Evolutionary conservation across 1,140 invertebrate genomes (phyloP).

Genomic region (Drosophila novamexicana): DNA sequence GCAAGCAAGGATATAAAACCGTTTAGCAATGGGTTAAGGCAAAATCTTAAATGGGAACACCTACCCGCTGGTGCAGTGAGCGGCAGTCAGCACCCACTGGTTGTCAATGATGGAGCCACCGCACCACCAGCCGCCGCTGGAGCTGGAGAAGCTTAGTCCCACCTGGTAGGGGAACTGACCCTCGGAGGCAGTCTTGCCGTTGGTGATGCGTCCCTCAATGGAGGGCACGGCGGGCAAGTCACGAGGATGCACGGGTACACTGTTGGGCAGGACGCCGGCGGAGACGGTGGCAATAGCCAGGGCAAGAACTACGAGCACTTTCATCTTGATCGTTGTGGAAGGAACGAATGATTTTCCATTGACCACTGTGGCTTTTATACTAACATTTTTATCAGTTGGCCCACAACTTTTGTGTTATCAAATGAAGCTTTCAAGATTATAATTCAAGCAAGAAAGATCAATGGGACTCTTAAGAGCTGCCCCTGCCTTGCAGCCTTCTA

Average conservation of each 20-base stretch:
- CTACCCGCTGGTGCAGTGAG: constrained; percentile 85
- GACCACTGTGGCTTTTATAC: constrained; percentile 35
- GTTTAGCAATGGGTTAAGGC: not conserved
- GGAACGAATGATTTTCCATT: constrained; percentile 52
- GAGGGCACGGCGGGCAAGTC: constrained; percentile 36
- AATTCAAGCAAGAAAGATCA: not conserved
- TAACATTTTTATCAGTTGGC: constrained; percentile 20
- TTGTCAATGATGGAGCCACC: constrained; percentile 86
- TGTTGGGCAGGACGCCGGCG: constrained; percentile 57
- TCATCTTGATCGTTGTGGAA: constrained; percentile 61
- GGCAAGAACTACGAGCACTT: constrained; percentile 72
- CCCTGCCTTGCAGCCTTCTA: not conserved
- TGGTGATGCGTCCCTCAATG: constrained; percentile 78
- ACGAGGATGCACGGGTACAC: constrained; percentile 55
- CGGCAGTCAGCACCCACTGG: constrained; percentile 86
- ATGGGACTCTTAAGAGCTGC: not conserved
- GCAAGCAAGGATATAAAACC: not conserved
- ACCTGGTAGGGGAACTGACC: constrained; percentile 86
- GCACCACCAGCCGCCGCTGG: constrained; percentile 85
- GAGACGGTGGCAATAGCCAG: constrained; percentile 68
- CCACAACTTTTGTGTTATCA: constrained; percentile 1
- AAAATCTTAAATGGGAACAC: not conserved
- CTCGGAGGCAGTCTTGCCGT: constrained; percentile 54
- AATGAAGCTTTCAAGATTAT: constrained; percentile 5
- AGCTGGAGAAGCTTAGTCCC: constrained; percentile 80